Evolutionary conservation across 2,888 invertebrate genomes (phyloP).

Genomic region (Tolmerus cingulatus): DNA sequence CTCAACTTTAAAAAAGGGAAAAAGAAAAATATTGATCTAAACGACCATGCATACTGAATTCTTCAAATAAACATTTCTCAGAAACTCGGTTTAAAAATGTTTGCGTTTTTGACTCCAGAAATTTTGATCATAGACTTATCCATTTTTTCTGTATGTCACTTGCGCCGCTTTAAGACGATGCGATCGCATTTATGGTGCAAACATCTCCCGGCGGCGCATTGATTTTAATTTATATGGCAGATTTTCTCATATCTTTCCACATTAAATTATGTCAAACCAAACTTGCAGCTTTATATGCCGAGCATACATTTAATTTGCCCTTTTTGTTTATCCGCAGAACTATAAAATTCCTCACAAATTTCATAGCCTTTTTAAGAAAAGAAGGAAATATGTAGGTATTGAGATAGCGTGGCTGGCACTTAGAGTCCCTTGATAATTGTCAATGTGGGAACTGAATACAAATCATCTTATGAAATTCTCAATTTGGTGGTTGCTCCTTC

Average conservation of each 20-base stretch:
- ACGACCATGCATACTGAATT: not conserved
- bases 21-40: not conserved
- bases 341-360: slow-evolving; percentile 22
- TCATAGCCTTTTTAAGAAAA: not conserved
- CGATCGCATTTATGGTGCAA: not conserved
- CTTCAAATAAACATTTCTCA: not conserved
- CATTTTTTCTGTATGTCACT: not conserved
- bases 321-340: not conserved
- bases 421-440: not conserved
- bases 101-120: not conserved
- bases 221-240: not conserved
- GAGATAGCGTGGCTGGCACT: not conserved
- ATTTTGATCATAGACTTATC: not conserved
- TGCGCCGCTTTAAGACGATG: not conserved
- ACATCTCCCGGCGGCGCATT: not conserved
- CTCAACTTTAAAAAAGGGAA: too few relatives aligned
- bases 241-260: not conserved
- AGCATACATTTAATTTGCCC: not conserved
- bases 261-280: not conserved
- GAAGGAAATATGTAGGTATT: not conserved
- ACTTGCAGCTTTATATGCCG: not conserved
- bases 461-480: slow-evolving; percentile 7
- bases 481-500: not conserved
- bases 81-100: not conserved
- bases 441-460: slow-evolving; percentile 28